Percentiles rank a stretch among this genome's conserved stretches.
Conservation (phyloP, 1,140 invertebrate species). For the Danaus melanippus region DNA sequence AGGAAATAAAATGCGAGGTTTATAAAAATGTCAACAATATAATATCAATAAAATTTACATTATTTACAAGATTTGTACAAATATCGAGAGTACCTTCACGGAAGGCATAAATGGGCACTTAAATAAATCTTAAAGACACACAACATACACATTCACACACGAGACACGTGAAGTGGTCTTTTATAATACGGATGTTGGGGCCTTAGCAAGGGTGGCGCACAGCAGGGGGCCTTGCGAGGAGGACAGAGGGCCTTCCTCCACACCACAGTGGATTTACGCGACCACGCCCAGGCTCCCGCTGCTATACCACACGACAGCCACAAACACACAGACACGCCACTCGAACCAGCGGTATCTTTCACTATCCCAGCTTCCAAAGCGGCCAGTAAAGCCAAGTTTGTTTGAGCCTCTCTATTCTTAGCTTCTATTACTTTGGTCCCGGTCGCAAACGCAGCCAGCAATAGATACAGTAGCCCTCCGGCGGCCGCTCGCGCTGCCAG, state of each 20-base stretch:
- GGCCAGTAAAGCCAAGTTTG: constrained; percentile 68
- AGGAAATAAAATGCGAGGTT: neutral
- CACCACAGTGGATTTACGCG: constrained; percentile 86
- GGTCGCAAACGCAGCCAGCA: constrained; percentile 76
- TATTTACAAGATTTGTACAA: constrained; percentile 59
- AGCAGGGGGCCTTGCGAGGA: constrained; percentile 54
- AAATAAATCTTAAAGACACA: constrained; percentile 24
- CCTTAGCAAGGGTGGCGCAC: constrained; percentile 47
- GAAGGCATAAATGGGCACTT: constrained; percentile 56
- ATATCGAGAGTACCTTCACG: constrained; percentile 66
- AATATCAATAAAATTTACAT: constrained; percentile 50
- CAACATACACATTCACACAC: constrained; percentile 35
- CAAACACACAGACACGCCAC: constrained; percentile 79
- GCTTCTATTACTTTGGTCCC: constrained; percentile 75
- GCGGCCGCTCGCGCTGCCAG: constrained; percentile 89
- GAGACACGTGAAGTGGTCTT: constrained; percentile 59
- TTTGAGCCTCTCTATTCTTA: constrained; percentile 67
- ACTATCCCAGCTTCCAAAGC: constrained; percentile 67
- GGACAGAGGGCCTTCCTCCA: constrained; percentile 75
- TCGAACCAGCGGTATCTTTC: constrained; percentile 43
- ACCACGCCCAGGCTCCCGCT: constrained; percentile 93
- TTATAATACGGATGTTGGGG: constrained; percentile 59
- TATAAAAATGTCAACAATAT: constrained; percentile 57
- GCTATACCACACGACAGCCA: constrained; percentile 86
- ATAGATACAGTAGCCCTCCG: constrained; percentile 84